phyloP scores from a whole-genome alignment of 1,140 invertebrate species.

The Drosophila elegans region DNA sequence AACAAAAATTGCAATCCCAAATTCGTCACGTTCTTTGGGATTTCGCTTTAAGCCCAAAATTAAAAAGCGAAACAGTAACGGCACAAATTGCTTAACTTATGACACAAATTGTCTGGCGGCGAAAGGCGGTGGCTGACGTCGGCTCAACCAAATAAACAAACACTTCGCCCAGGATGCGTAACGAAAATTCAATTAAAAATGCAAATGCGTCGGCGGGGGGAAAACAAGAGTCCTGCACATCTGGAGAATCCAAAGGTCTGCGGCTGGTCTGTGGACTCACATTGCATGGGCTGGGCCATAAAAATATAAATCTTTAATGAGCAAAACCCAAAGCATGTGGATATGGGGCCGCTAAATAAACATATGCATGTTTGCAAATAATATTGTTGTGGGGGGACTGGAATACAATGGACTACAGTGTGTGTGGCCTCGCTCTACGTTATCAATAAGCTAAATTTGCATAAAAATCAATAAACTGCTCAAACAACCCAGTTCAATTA shows the following conservation, averaged over 20 bases:
- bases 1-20: constrained; percentile 55
- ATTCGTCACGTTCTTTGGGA: constrained; percentile 61
- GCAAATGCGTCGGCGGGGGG: constrained; percentile 44
- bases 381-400: constrained; percentile 12
- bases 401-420: constrained; percentile 53
- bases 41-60: constrained; percentile 11
- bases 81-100: constrained; percentile 45
- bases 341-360: constrained; percentile 25
- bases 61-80: constrained; percentile 52
- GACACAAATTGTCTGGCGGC: constrained; percentile 48
- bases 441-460: constrained; percentile 33
- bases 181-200: constrained; percentile 73
- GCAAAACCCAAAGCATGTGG: constrained; percentile 19
- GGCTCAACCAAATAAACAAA: constrained; percentile 54
- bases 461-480: constrained; percentile 43
- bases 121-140: background rate
- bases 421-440: constrained; percentile 30
- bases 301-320: constrained; percentile 67
- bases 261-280: constrained; percentile 6
- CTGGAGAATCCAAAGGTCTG: constrained; percentile 3
- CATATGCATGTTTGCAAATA: constrained; percentile 26
- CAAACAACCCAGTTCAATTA: constrained; percentile 35
- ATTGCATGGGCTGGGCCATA: constrained; percentile 56
- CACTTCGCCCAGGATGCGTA: constrained; percentile 39
- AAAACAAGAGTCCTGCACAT: constrained; percentile 27